Evolutionary conservation across 2,797 vertebrate genomes (phyloP).

Genomic region (Lemur catta): DNA sequence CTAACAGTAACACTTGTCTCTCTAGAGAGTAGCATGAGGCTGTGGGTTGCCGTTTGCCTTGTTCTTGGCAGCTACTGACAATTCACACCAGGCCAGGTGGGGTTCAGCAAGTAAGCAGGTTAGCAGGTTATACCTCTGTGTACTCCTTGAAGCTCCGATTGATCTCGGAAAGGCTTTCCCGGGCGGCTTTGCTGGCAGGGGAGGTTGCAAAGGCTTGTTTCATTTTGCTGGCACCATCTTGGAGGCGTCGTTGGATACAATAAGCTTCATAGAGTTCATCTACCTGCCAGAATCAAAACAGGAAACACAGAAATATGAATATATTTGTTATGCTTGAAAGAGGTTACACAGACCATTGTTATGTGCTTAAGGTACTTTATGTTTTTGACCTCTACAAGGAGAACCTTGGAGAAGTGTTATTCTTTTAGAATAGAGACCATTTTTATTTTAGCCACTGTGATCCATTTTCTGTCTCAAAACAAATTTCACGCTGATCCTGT

Average conservation of each 20-base stretch:
- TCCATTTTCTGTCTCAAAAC: background rate
- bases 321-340: background rate
- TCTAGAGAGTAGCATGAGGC: background rate
- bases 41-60: background rate
- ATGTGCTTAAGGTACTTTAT: background rate
- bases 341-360: background rate
- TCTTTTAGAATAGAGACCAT: background rate
- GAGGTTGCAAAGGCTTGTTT: conserved; percentile 96
- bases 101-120: accelerated
- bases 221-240: conserved; percentile 97
- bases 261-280: conserved; percentile 99
- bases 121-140: conserved; percentile 90
- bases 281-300: conserved; percentile 84
- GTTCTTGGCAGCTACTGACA: background rate
- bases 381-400: background rate
- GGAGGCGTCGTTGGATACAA: conserved; percentile 96
- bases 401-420: background rate
- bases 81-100: background rate
- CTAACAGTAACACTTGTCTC: background rate
- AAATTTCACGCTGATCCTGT: background rate
- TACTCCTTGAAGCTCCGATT: conserved; percentile 95
- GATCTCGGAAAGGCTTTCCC: conserved; percentile 96
- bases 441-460: background rate
- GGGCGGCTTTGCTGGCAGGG: conserved; percentile 94
- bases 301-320: background rate